phyloP scores from a whole-genome alignment of 2,888 invertebrate genomes.

The Schizaphis graminum region DNA sequence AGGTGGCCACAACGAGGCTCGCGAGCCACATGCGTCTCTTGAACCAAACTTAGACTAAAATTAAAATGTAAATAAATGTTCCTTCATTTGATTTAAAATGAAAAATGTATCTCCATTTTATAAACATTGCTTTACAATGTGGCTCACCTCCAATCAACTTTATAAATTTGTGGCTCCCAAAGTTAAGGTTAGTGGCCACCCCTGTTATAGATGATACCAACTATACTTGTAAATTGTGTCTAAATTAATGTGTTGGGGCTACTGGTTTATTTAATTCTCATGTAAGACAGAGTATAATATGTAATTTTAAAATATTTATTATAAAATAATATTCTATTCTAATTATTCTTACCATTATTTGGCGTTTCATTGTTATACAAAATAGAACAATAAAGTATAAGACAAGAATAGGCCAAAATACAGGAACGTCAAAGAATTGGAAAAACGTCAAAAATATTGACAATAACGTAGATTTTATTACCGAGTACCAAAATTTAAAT shows the following conservation, averaged over 20 bases:
- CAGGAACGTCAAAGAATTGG: constrained; percentile 98
- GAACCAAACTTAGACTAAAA: no score
- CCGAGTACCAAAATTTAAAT: constrained; percentile 99
- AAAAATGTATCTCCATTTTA: no score
- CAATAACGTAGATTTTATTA: constrained; percentile 92
- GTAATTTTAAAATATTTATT: not conserved
- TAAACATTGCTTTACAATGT: no score
- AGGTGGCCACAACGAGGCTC: no score
- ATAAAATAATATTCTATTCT: not conserved
- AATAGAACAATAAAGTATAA: constrained; percentile 99
- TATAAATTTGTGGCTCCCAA: no score
- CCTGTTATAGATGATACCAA: no score
- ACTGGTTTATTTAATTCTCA: not conserved
- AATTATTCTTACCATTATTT: constrained; percentile 87
- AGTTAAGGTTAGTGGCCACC: no score
- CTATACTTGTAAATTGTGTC: not conserved
- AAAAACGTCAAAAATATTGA: constrained; percentile 95
- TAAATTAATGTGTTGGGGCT: not conserved
- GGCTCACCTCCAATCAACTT: no score
- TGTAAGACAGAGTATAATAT: not conserved
- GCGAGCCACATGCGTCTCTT: no score
- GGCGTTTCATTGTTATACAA: constrained; percentile 99
- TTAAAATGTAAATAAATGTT: no score
- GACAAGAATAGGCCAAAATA: constrained; percentile 99
- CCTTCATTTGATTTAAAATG: no score